Conservation (phyloP, 2,888 invertebrate species). For the Erebia ligea region DNA sequence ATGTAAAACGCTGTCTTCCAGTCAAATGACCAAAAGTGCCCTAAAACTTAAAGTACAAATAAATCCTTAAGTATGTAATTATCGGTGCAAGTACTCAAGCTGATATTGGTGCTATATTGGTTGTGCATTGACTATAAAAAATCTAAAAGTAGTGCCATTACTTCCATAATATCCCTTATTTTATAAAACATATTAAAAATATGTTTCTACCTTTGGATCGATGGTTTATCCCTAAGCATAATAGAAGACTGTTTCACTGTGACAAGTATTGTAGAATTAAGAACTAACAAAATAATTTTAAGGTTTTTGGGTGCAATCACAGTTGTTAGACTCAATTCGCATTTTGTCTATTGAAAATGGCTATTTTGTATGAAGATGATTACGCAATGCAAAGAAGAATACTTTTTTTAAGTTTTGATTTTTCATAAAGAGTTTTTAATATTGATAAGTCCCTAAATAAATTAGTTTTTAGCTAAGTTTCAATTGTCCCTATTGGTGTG, state of each 20-base stretch:
- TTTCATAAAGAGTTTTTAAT: too few species aligned
- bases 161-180: not conserved
- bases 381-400: too few species aligned
- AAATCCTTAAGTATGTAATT: not conserved
- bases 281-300: constrained; percentile 25
- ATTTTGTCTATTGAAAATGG: too few species aligned
- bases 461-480: too few species aligned
- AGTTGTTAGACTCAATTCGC: too few species aligned
- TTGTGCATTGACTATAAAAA: not conserved
- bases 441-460: too few species aligned
- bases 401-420: too few species aligned
- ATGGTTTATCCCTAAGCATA: constrained; percentile 36
- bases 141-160: not conserved
- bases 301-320: constrained; percentile 17
- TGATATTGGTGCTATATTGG: not conserved
- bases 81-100: not conserved
- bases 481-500: too few species aligned
- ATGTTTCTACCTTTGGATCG: constrained; percentile 21
- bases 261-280: constrained; percentile 40
- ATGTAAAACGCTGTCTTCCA: too few species aligned
- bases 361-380: too few species aligned
- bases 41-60: not conserved
- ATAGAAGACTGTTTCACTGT: constrained; percentile 49
- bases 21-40: too few species aligned
- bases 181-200: constrained; percentile 10